Evolutionary conservation across 2,113 vertebrate genomes (phyloP).

Genomic region (Thalassarche chlororhynchos): DNA sequence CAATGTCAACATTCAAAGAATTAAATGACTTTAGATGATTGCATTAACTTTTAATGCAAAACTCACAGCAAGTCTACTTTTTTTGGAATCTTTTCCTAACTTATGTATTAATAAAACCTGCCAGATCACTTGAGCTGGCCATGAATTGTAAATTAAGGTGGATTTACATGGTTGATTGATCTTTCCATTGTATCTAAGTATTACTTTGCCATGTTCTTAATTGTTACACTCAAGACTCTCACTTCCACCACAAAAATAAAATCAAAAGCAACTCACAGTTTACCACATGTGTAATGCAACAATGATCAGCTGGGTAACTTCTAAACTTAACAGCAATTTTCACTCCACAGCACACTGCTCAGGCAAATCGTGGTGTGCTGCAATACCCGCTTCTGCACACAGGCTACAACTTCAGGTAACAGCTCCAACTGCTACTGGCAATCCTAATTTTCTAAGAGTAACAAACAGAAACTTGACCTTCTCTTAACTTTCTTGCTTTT

Average conservation of each 20-base stretch:
- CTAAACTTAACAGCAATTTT: background rate
- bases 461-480: background rate
- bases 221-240: background rate
- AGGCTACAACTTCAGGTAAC: background rate
- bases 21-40: background rate
- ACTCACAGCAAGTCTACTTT: background rate
- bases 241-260: background rate
- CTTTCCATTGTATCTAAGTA: background rate
- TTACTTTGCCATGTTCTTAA: background rate
- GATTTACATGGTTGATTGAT: background rate
- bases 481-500: background rate
- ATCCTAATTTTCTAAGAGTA: background rate
- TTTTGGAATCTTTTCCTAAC: background rate
- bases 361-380: rapidly evolving
- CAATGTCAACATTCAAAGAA: background rate
- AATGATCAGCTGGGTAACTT: background rate
- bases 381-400: background rate
- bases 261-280: background rate
- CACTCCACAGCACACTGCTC: background rate
- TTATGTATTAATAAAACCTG: background rate
- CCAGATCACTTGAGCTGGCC: background rate
- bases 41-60: background rate
- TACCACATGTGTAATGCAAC: background rate
- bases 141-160: background rate
- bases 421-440: background rate